A percentile compares a stretch with the other conserved stretches of the same genome.
Conservation (phyloP, 2,888 invertebrate genomes). For the Galerucella pusilla region DNA sequence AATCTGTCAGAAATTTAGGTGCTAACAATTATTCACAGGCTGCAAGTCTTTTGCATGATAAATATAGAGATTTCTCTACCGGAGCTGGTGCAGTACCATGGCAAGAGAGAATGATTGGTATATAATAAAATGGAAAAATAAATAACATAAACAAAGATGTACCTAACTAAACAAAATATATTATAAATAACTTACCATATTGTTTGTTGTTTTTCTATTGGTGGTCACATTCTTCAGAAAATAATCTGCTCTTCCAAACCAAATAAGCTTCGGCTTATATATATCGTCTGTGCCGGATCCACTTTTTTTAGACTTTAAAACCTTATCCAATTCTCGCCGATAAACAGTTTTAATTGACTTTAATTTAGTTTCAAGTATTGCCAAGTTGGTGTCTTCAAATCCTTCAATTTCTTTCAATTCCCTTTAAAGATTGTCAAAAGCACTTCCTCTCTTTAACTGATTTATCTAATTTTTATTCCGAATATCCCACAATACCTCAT, state of each 20-base stretch:
- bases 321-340: constrained; percentile 54
- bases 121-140: not conserved
- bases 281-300: constrained; percentile 52
- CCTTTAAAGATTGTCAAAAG: no score
- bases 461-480: no score
- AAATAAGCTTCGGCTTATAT: constrained; percentile 54
- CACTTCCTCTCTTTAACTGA: no score
- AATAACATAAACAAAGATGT: no score
- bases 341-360: constrained; percentile 38
- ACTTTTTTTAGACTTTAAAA: constrained; percentile 54
- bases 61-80: constrained; percentile 19
- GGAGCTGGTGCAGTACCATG: constrained; percentile 22
- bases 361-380: no score
- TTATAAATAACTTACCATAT: constrained; percentile 23
- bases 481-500: no score
- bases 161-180: no score
- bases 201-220: constrained; percentile 29
- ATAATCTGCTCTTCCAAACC: constrained; percentile 59
- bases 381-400: no score
- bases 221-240: constrained; percentile 57
- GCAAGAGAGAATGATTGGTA: constrained; percentile 20
- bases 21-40: constrained; percentile 33
- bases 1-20: constrained; percentile 26
- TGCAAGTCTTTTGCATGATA: constrained; percentile 32
- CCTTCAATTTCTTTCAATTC: no score